Evolutionary conservation across 2,888 invertebrate species (phyloP).

Genomic region (Dasypolia templi): DNA sequence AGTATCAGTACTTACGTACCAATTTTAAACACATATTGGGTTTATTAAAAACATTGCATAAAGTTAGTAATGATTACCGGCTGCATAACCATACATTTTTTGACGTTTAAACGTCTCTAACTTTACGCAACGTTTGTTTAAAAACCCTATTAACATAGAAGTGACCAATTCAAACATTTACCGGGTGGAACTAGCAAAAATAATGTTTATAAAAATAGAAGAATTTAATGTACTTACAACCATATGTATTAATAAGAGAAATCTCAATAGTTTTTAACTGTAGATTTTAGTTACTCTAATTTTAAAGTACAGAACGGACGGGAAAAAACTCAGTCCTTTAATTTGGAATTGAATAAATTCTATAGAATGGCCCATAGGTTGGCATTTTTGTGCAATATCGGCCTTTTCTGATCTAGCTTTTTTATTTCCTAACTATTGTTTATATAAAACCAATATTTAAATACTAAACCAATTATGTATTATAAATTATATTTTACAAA

Average conservation of each 20-base stretch:
- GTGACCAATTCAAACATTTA: neutral
- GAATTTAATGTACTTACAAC: slow-evolving; percentile 57
- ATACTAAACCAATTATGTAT: neutral
- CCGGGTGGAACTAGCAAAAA: neutral
- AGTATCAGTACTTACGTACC: too few species aligned
- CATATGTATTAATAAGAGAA: slow-evolving; percentile 47
- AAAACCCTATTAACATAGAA: neutral
- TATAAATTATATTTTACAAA: slow-evolving; percentile 4
- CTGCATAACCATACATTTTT: neutral
- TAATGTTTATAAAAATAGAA: slow-evolving; percentile 5
- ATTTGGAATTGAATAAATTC: too few species aligned
- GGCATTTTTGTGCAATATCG: neutral
- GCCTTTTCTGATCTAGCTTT: neutral
- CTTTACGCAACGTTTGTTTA: neutral
- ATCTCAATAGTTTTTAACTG: slow-evolving; percentile 60
- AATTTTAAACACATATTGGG: neutral
- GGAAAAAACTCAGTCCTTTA: too few species aligned
- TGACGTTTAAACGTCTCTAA: neutral
- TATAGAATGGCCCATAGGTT: too few species aligned
- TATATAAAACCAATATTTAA: neutral
- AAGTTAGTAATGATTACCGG: neutral
- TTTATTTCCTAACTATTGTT: neutral
- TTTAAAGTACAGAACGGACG: neutral
- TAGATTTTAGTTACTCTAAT: slow-evolving; percentile 30
- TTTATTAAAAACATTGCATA: neutral